phyloP scores from a whole-genome alignment of 2,888 invertebrate species.

The Nymphalis c-album region DNA sequence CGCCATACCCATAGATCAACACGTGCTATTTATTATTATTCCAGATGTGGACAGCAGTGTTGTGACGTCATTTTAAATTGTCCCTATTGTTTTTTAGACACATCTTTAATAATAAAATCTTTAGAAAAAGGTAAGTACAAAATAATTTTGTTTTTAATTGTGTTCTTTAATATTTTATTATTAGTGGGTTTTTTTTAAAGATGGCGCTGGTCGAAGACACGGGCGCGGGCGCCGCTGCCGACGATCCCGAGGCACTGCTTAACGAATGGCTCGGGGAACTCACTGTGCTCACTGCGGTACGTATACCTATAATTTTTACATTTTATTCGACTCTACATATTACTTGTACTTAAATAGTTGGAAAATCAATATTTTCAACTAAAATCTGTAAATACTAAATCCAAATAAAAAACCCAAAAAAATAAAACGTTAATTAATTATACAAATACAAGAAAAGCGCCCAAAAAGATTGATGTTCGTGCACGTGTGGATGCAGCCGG shows the following conservation, averaged over 20 bases:
- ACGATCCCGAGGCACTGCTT: constrained; percentile 88
- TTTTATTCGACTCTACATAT: not conserved
- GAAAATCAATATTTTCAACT: not conserved
- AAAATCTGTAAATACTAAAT: no score
- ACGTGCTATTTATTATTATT: constrained; percentile 15
- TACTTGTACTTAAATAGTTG: not conserved
- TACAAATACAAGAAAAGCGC: constrained; percentile 28
- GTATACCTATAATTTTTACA: constrained; percentile 48
- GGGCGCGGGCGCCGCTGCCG: constrained; percentile 83
- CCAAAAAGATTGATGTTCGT: constrained; percentile 33
- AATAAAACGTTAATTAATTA: constrained; percentile 30
- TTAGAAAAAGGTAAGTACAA: no score
- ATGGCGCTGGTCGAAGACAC: constrained; percentile 80
- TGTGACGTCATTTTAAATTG: not conserved
- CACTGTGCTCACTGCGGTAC: constrained; percentile 87
- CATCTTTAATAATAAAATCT: no score
- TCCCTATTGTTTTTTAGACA: no score
- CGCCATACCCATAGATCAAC: not conserved
- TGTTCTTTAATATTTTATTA: not conserved
- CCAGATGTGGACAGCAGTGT: constrained; percentile 4
- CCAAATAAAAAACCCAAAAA: not conserved
- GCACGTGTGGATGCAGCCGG: constrained; percentile 38
- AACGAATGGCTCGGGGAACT: constrained; percentile 91
- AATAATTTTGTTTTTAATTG: no score
- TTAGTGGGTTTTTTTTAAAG: constrained; percentile 51